A percentile compares a stretch with the other conserved stretches of the same genome.
Conservation (phyloP, 2,113 vertebrate genomes). For the Notothenia rossii region DNA sequence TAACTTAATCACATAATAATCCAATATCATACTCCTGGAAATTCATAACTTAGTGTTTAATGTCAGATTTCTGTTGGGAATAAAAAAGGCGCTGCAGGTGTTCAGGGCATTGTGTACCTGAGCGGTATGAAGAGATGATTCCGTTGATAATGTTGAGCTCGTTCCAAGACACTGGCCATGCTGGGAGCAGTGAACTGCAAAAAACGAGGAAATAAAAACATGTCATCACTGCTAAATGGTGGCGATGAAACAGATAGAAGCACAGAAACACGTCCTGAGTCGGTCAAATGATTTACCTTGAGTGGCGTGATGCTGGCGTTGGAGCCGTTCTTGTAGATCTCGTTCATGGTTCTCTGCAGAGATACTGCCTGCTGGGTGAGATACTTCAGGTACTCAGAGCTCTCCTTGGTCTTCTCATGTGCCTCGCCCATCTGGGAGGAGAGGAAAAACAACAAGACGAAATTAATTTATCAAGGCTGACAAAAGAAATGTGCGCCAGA, state of each 20-base stretch:
- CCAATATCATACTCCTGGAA: neutral
- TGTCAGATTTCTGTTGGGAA: neutral
- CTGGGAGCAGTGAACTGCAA: slow-evolving; percentile 96
- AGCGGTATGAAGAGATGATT: slow-evolving; percentile 99
- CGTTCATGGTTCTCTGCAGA: slow-evolving; percentile 98
- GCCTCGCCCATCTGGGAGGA: slow-evolving; percentile 91
- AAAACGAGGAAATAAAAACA: neutral
- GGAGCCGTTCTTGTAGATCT: slow-evolving; percentile 98
- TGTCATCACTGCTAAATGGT: neutral
- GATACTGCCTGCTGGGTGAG: slow-evolving; percentile 98
- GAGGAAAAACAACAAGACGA: neutral
- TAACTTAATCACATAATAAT: neutral
- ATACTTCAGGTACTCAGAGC: slow-evolving; percentile 98
- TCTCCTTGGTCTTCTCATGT: slow-evolving; percentile 98
- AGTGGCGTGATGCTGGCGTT: slow-evolving; percentile 95
- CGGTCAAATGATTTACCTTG: slow-evolving; percentile 84
- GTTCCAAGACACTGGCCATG: slow-evolving; percentile 97
- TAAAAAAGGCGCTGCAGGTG: neutral
- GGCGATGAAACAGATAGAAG: neutral
- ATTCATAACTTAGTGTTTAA: neutral
- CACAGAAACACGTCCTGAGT: neutral
- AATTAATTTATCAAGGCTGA: neutral
- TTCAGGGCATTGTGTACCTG: slow-evolving; percentile 84
- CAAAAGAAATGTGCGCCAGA: neutral
- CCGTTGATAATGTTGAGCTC: slow-evolving; percentile 99